These are phyloP conservation scores for Lissocephala sabroskyi DNA, from an alignment of 2,888 invertebrate species.

Conservation along the genomic window DNA sequence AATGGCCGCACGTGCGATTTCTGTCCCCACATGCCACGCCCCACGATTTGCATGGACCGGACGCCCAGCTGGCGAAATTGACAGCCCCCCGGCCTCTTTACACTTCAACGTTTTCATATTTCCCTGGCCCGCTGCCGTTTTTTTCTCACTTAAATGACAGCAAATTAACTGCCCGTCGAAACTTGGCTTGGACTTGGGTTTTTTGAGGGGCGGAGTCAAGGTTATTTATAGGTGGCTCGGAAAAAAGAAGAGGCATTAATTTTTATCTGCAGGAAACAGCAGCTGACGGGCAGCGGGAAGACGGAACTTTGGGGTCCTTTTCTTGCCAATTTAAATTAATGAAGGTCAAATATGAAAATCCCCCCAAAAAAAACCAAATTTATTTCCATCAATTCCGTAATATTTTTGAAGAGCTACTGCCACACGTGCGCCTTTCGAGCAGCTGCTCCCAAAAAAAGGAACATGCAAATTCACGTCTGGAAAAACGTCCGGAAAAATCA, in stretches of 20 bases:
- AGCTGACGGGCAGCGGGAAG: too few species aligned
- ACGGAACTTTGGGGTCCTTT: too few species aligned
- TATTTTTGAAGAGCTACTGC: background rate
- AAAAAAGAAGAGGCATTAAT: constrained; percentile 41
- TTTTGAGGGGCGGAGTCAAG: background rate
- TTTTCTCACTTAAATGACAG: constrained; percentile 52
- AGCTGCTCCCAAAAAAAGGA: background rate
- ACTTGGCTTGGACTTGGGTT: too few species aligned
- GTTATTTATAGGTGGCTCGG: too few species aligned
- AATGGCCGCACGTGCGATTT: constrained; percentile 42
- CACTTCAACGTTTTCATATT: constrained; percentile 15
- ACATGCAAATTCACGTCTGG: too few species aligned
- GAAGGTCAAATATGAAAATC: too few species aligned
- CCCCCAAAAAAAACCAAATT: too few species aligned
- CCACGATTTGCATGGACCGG: constrained; percentile 37
- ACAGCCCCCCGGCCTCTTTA: too few species aligned
- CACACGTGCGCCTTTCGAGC: background rate
- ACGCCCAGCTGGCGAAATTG: too few species aligned
- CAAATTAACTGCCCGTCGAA: constrained; percentile 43
- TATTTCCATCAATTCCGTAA: too few species aligned
- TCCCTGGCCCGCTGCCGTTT: constrained; percentile 33
- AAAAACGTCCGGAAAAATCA: too few species aligned
- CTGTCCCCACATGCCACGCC: background rate
- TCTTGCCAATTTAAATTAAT: too few species aligned
- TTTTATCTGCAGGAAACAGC: constrained; percentile 49